phyloP scores from a whole-genome alignment of 2,888 invertebrate species.

The Rhodophaea formosa region DNA sequence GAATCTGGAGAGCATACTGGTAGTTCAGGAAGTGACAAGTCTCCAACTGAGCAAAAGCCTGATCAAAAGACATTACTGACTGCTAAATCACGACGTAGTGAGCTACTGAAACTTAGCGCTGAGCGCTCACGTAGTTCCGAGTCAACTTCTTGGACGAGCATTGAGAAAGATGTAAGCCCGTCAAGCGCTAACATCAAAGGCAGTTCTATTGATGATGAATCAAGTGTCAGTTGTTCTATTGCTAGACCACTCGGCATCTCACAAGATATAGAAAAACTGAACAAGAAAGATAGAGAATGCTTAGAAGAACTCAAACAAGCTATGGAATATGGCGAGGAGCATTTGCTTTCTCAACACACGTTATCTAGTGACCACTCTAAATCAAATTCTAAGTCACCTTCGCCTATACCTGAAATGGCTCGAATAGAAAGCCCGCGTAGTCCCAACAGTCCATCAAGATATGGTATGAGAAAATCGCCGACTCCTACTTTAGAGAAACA shows the following conservation, averaged over 20 bases:
- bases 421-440: conserved; percentile 73
- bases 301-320: conserved; percentile 82
- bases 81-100: conserved; percentile 76
- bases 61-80: conserved; percentile 63
- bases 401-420: conserved; percentile 61
- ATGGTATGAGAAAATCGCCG: conserved; percentile 67
- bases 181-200: conserved; percentile 83
- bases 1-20: conserved; percentile 70
- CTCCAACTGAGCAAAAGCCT: conserved; percentile 63
- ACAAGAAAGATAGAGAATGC: conserved; percentile 83
- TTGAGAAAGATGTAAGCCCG: conserved; percentile 86
- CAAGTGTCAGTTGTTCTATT: conserved; percentile 89
- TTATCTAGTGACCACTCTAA: conserved; percentile 74
- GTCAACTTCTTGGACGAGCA: conserved; percentile 89
- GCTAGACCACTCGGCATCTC: conserved; percentile 90
- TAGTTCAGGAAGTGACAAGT: conserved; percentile 71
- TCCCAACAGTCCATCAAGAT: conserved; percentile 70
- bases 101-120: conserved; percentile 84
- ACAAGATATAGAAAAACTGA: conserved; percentile 85
- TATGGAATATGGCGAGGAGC: conserved; percentile 79
- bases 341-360: conserved; percentile 65
- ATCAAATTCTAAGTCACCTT: conserved; percentile 70
- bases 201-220: conserved; percentile 85
- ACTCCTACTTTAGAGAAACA: conserved; percentile 84
- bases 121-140: conserved; percentile 90